Evolutionary conservation across 1,140 invertebrate genomes (phyloP), one percentile per base, ranked within the genome.

Genomic region (Orius insidiosus): DNA sequence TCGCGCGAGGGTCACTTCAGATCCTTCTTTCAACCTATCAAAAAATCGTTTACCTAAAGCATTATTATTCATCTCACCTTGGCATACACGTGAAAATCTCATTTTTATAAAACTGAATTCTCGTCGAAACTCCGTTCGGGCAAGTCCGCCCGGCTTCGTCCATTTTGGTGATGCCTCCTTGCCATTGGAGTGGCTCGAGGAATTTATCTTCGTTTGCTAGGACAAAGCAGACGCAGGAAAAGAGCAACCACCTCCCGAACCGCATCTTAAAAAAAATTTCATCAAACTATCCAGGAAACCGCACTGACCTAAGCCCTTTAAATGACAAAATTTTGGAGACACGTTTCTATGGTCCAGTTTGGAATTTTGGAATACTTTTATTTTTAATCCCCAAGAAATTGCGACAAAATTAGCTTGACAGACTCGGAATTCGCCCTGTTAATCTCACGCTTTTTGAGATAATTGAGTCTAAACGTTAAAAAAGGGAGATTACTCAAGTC

Each of bases 61-160:
- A 74, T 72, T 3, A 75, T 70, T 5, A 74, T 74, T 63, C 55
- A 14, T 66, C 68, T 53, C 64, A 75, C 5, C 73, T 60, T 0
- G 76, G 74, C 48, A 76, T 52, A 0, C 70, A 68, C 2, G 78
- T 52, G 35, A 73, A 68, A 0, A 65, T 68, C 1, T 68, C 57
- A 36, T 76, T 70, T 34, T 65, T 64, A 53, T 64, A 69, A 35
- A 77, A 63, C 50, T 78, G 75, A 1, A 64, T 58, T 3, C 74
- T 63, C 5, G 75, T 77, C 1, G 65, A 64, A 18, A 78, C 24
- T 8, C 46, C 46, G 39, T 48, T 48, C 15, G n/a, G 16, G 14
- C n/a, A 13, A 5, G 24, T 41, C 13, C 31, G 19, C 7, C 38
- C 39, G 0, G 13, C 11, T n/a, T n/a, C n/a, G 7, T 18, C 14